Percentiles rank a stretch among this genome's conserved stretches.
phyloP scores from a whole-genome alignment of 2,113 vertebrate genomes.

The human region GRCh38 chr4:38828501-38829000 shows the following conservation, averaged over 20 bases:
- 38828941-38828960: slow-evolving; percentile 84
- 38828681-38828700: slow-evolving; percentile 83
- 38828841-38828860: slow-evolving; percentile 58
- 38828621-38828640: slow-evolving; percentile 80
- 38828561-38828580: slow-evolving; percentile 69
- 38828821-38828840: slow-evolving; percentile 83
- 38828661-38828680: slow-evolving; percentile 79
- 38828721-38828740: slow-evolving; percentile 73
- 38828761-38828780: slow-evolving; percentile 58
- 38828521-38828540: slow-evolving; percentile 77
- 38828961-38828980: slow-evolving; percentile 80
- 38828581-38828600: background rate
- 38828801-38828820: slow-evolving; percentile 77
- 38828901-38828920: slow-evolving; percentile 84
- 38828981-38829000: slow-evolving; percentile 82
- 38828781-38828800: slow-evolving; percentile 83
- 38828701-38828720: slow-evolving; percentile 80
- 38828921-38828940: slow-evolving; percentile 82
- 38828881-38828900: slow-evolving; percentile 77
- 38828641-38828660: slow-evolving; percentile 82
- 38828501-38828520: slow-evolving; percentile 85
- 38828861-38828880: slow-evolving; percentile 82
- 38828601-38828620: slow-evolving; percentile 66
- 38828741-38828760: slow-evolving; percentile 31
- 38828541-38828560: slow-evolving; percentile 77